phyloP scores from a whole-genome alignment of 2,888 invertebrate species.

The Opisthograptis luteolata region DNA sequence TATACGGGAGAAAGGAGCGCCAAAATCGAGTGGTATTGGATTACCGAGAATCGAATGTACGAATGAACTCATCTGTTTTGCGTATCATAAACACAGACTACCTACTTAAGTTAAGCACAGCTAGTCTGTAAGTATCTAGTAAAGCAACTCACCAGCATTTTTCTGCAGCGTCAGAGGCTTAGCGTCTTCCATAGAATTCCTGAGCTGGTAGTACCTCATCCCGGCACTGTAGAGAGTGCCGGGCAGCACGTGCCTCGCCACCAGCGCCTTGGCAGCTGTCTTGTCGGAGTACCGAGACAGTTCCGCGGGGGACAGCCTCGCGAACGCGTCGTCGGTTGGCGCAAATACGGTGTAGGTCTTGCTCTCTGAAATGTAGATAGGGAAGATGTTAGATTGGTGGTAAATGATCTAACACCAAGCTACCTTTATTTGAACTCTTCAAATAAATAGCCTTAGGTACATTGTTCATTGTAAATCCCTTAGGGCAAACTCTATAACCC shows the following conservation, averaged over 20 bases:
- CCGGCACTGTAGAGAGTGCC: conserved; percentile 93
- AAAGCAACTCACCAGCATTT: conserved; percentile 86
- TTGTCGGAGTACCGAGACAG: conserved; percentile 85
- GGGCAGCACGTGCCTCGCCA: conserved; percentile 90
- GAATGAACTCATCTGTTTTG: too few species aligned
- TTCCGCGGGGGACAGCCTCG: conserved; percentile 85
- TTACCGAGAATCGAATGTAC: too few species aligned
- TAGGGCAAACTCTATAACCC: too few species aligned
- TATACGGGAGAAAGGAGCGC: too few species aligned
- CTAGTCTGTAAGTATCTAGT: neutral
- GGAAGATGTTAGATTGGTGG: too few species aligned
- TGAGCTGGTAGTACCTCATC: conserved; percentile 94
- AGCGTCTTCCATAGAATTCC: conserved; percentile 90
- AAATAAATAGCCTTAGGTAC: too few species aligned
- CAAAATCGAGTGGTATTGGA: too few species aligned
- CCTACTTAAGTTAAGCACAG: too few species aligned
- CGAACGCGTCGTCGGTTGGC: conserved; percentile 92
- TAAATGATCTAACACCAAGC: too few species aligned
- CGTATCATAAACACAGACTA: too few species aligned
- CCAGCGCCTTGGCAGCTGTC: conserved; percentile 88
- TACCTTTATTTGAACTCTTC: too few species aligned
- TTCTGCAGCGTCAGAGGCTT: conserved; percentile 92
- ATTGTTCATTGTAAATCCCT: too few species aligned
- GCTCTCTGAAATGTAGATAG: conserved; percentile 82
- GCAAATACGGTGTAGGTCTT: conserved; percentile 94